A percentile compares a stretch with the other conserved stretches of the same genome.
phyloP scores from a whole-genome alignment of 2,113 vertebrate genomes.

The Mormyrus lacerda region DNA sequence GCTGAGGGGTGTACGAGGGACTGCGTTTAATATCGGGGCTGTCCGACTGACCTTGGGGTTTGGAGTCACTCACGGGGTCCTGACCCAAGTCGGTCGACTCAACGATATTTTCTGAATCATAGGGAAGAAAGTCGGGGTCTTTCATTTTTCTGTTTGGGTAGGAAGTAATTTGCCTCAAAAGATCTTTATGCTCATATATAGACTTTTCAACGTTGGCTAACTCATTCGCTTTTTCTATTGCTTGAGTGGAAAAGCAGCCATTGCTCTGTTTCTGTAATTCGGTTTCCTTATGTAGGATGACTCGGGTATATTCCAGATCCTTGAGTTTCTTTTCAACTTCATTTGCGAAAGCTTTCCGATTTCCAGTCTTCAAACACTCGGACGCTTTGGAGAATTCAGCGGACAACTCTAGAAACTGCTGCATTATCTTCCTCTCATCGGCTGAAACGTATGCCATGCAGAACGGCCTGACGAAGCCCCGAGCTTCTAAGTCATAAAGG shows the following conservation, averaged over 20 bases:
- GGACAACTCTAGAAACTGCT: conserved; percentile 77
- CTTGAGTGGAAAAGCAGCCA: conserved; percentile 61
- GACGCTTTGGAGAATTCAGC: conserved; percentile 77
- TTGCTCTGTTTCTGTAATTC: conserved; percentile 61
- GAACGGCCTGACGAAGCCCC: conserved; percentile 89
- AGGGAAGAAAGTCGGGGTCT: conserved; percentile 65
- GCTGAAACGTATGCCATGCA: conserved; percentile 93
- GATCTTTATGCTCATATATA: conserved; percentile 77
- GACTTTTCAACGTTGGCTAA: conserved; percentile 76
- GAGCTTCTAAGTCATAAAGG: conserved; percentile 84
- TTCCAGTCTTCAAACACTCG: conserved; percentile 87
- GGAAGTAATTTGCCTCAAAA: conserved; percentile 81
- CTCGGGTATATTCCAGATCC: conserved; percentile 79
- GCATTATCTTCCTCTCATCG: conserved; percentile 86
- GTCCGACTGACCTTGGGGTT: conserved; percentile 33
- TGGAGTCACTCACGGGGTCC: conserved; percentile 35
- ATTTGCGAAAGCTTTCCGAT: conserved; percentile 83
- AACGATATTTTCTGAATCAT: conserved; percentile 51
- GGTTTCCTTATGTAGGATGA: conserved; percentile 61
- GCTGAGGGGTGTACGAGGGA: conserved; percentile 64
- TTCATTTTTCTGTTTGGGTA: conserved; percentile 82
- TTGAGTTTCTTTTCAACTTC: conserved; percentile 86
- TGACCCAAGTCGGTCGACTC: neutral
- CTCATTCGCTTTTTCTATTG: conserved; percentile 67
- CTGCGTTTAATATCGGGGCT: conserved; percentile 29